Evolutionary conservation across 2,888 invertebrate genomes (phyloP), one percentile per base, ranked within the genome.

Genomic region (Drosophila mimica): DNA sequence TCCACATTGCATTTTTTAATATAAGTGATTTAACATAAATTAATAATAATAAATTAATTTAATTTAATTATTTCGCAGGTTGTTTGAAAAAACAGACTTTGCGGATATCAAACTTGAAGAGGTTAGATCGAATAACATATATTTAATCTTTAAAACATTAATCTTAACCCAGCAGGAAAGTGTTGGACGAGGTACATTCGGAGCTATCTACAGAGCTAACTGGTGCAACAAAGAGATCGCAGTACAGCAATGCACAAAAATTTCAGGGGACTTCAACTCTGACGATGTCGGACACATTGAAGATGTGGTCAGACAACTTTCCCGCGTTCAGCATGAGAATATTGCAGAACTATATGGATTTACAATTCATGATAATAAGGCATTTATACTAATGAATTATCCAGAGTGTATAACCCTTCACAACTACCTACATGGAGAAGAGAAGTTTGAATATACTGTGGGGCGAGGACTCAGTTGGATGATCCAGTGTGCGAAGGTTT

Each of bases 341-440:
- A 61, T 68, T 56, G 20, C 52, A 2, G 20, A 56, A 3, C 5
- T 70, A 13, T 51, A 43, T 68, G 68, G 56, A 0, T 46, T 11
- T 28, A 7, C 4, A 6, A 17, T 38, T 20, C 7, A 53, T n/a
- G 0, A 13, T 0, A 15, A 58, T 0, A 7, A 0, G 25, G 17
- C 30, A 17, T 52, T 28, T 11, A 20, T 66, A 17, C 9, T 58
- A 6, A 69, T 31, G 51, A 36, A 46, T 6, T 48, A 20, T 33
- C 38, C 34, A 4, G 67, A 51, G 6, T 38, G 31, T 31, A 36
- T 25, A 28, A 52, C 67, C 6, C 67, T 69, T 8, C 0, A 25
- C 11, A 11, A 33, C 4, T 69, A 57, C 20, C 13, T 66, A 51
- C 52, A 69, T 57, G 67, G 46, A n/a, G 20, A 15, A 4, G 36